A percentile compares a stretch with the other conserved stretches of the same genome.
phyloP scores from a whole-genome alignment of 2,888 invertebrate species.

The Tachina lurida region DNA sequence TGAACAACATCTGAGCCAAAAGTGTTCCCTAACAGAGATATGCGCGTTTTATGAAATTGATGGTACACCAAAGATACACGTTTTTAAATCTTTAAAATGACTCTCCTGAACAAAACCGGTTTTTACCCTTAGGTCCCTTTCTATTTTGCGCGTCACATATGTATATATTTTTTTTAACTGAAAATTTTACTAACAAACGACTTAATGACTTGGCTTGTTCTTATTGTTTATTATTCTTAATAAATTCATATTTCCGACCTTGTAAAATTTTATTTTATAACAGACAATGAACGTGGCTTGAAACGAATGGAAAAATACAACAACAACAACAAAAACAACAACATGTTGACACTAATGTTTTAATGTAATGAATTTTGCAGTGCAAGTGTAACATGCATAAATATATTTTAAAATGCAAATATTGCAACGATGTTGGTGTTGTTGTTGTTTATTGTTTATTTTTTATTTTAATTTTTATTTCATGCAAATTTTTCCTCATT shows the following conservation, averaged over 20 bases:
- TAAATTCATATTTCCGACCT: constrained; percentile 64
- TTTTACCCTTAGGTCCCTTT: no score
- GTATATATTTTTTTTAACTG: neutral
- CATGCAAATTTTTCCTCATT: constrained; percentile 32
- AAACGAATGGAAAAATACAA: neutral
- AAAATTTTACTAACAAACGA: neutral
- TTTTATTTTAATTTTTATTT: constrained; percentile 23
- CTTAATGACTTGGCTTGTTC: constrained; percentile 19
- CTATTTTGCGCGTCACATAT: no score
- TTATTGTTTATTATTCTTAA: constrained; percentile 1
- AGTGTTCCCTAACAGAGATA: no score
- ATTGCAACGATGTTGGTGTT: constrained; percentile 28
- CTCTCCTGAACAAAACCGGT: no score
- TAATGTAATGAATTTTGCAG: constrained; percentile 52
- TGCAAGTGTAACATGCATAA: constrained; percentile 57
- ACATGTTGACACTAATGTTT: constrained; percentile 57
- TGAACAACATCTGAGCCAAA: no score
- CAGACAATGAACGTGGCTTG: neutral
- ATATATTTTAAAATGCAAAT: constrained; percentile 62
- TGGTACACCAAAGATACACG: no score
- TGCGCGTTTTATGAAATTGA: no score
- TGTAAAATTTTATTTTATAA: constrained; percentile 55
- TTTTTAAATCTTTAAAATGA: no score
- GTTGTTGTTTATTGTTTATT: neutral
- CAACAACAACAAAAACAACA: neutral